Conservation (phyloP, 2,113 vertebrate species). For the Agelaius phoeniceus region DNA sequence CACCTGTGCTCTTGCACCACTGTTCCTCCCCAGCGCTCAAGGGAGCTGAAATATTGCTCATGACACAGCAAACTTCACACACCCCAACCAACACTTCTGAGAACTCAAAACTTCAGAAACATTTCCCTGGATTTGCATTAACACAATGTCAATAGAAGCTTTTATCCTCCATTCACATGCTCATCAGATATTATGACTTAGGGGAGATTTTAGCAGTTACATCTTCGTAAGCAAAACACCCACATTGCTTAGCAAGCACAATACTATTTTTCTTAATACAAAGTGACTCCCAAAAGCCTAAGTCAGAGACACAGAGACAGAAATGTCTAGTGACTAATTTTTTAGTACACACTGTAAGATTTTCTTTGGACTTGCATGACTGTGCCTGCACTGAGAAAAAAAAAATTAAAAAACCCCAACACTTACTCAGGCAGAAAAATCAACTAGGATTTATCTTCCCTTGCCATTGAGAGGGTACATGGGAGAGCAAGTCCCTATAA, state of each 20-base stretch:
- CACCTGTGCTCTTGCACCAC: background rate
- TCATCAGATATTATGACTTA: background rate
- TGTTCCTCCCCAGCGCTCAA: background rate
- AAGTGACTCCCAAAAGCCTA: background rate
- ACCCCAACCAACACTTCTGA: background rate
- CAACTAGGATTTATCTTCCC: background rate
- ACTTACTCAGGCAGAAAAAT: background rate
- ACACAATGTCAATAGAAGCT: background rate
- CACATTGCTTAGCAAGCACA: background rate
- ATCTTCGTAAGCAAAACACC: background rate
- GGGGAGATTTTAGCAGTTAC: background rate
- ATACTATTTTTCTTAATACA: background rate
- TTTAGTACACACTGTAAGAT: background rate
- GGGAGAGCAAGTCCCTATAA: background rate
- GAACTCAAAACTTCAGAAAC: background rate
- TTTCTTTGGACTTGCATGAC: background rate
- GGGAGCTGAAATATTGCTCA: background rate
- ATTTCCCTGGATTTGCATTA: background rate
- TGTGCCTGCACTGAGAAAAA: background rate
- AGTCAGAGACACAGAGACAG: background rate
- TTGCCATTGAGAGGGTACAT: accelerated
- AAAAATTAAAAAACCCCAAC: accelerated
- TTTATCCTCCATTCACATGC: background rate
- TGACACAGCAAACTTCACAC: background rate
- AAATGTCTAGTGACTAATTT: background rate